Evolutionary conservation across 2,888 invertebrate species (phyloP).

Genomic region (Thymelicus sylvestris): DNA sequence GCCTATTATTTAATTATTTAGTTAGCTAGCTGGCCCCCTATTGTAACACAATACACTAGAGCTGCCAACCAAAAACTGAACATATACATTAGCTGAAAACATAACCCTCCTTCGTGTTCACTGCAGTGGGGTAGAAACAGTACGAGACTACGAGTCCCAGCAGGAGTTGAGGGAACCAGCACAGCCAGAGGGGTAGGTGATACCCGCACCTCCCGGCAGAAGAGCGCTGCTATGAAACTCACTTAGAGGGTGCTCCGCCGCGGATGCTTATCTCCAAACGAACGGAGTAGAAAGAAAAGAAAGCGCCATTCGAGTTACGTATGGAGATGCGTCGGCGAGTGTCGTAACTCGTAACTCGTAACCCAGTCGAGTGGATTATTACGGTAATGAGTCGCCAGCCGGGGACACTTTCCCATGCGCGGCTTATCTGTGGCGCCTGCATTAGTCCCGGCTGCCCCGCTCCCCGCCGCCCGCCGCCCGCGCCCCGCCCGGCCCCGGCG

Average conservation of each 20-base stretch:
- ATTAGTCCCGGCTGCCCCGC: constrained; percentile 48
- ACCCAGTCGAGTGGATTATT: constrained; percentile 36
- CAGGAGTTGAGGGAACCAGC: no score
- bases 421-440: constrained; percentile 67
- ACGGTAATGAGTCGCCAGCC: constrained; percentile 39
- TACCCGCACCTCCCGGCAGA: no score
- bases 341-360: constrained; percentile 35
- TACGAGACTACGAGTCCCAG: no score
- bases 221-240: no score
- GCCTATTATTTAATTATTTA: no score
- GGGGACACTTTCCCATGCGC: constrained; percentile 67
- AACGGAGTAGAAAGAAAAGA: constrained; percentile 12
- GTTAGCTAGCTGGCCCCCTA: no score
- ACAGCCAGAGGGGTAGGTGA: no score
- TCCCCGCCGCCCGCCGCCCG: constrained; percentile 8
- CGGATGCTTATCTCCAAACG: background rate
- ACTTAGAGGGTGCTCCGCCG: background rate
- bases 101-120: no score
- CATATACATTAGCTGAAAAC: no score
- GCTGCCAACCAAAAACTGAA: no score
- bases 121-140: no score
- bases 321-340: constrained; percentile 24
- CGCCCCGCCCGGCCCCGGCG: constrained; percentile 36
- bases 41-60: no score
- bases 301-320: constrained; percentile 27